Evolutionary conservation across 2,113 vertebrate species (phyloP).

Genomic region (Triplophysa rosa): DNA sequence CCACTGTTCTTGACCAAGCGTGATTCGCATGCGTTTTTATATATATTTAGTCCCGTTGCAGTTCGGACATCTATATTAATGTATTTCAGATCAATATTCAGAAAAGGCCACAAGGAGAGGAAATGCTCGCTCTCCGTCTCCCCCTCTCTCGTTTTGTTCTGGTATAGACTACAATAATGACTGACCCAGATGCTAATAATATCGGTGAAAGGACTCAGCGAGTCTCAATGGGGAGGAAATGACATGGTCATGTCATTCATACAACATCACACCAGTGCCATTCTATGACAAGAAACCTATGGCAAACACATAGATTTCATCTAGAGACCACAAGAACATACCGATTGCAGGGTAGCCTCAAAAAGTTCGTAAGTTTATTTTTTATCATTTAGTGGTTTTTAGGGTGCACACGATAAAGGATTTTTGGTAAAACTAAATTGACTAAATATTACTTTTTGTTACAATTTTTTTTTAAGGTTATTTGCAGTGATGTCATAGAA

Average conservation of each 20-base stretch:
- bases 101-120: conserved; percentile 39
- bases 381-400: neutral
- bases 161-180: conserved; percentile 48
- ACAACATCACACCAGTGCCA: conserved; percentile 38
- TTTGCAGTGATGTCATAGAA: too few relatives aligned
- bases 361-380: conserved; percentile 11
- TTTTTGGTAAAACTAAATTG: neutral
- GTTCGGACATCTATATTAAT: conserved; percentile 51
- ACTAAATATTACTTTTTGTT: neutral
- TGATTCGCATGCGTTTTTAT: neutral
- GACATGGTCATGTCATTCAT: conserved; percentile 51
- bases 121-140: conserved; percentile 44
- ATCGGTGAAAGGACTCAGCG: conserved; percentile 45
- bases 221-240: conserved; percentile 41
- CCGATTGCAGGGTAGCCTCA: neutral
- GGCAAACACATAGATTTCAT: conserved; percentile 31
- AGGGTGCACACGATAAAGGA: neutral
- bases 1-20: neutral
- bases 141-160: conserved; percentile 47
- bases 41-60: neutral
- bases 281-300: conserved; percentile 39
- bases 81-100: conserved; percentile 48
- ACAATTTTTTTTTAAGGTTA: neutral
- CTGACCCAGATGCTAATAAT: conserved; percentile 53
- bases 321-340: conserved; percentile 36